Percentiles rank a stretch among this genome's conserved stretches.
Evolutionary conservation across 2,888 invertebrate species (phyloP).

Genomic region (Hipparchia semele): DNA sequence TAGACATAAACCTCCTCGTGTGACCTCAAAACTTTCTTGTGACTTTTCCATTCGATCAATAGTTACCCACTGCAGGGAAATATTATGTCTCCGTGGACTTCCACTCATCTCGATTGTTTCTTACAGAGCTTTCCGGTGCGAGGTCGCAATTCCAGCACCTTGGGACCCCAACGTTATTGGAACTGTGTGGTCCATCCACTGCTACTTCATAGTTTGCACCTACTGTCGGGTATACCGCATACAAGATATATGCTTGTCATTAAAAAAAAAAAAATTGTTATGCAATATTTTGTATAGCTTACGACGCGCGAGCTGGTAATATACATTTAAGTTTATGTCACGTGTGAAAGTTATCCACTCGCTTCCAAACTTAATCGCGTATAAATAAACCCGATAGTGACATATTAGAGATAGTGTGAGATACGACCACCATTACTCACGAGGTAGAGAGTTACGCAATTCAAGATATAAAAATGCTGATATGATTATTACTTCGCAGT

Average conservation of each 20-base stretch:
- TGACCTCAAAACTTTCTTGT: too few relatives aligned
- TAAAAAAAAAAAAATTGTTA: conserved; percentile 5
- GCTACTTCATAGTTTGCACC: too few relatives aligned
- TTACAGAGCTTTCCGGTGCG: not conserved
- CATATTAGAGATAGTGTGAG: conserved; percentile 22
- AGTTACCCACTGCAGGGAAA: too few relatives aligned
- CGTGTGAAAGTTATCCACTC: conserved; percentile 34
- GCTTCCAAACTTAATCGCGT: conserved; percentile 32
- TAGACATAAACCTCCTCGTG: too few relatives aligned
- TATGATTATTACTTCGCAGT: not conserved
- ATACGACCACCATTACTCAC: not conserved
- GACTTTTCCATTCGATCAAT: too few relatives aligned
- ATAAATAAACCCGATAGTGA: conserved; percentile 36
- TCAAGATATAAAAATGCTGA: too few relatives aligned
- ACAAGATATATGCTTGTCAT: not conserved
- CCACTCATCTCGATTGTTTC: too few relatives aligned
- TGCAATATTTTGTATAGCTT: conserved; percentile 25
- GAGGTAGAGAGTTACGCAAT: not conserved
- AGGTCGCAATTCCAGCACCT: not conserved
- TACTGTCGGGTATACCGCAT: too few relatives aligned
- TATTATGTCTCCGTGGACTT: too few relatives aligned
- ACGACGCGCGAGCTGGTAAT: conserved; percentile 27
- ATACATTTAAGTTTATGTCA: conserved; percentile 32
- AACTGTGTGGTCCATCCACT: too few relatives aligned
- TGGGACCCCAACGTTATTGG: too few relatives aligned